These are phyloP conservation scores for Dascyllus trimaculatus DNA, from an alignment of 2,113 vertebrate genomes.

Conservation along the genomic window DNA sequence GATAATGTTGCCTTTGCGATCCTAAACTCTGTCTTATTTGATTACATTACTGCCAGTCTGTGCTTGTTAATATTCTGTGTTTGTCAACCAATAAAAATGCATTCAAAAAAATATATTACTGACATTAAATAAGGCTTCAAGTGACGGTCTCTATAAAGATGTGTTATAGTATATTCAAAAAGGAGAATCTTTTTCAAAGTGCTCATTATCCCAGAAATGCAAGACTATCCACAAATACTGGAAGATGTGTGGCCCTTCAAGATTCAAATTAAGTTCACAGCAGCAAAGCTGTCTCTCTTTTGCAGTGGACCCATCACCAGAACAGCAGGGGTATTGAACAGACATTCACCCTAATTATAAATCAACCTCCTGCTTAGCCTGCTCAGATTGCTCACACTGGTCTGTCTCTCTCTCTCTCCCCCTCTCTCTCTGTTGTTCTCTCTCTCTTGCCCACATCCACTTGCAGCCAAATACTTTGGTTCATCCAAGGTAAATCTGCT, in stretches of 20 bases:
- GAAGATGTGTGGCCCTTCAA: conserved; percentile 62
- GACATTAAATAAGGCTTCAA: not conserved
- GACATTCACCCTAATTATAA: conserved; percentile 79
- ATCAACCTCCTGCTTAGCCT: conserved; percentile 74
- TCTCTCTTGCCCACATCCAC: conserved; percentile 67
- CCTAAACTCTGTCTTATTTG: not conserved
- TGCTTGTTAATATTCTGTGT: not conserved
- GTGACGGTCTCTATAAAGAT: conserved; percentile 14
- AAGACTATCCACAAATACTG: conserved; percentile 41
- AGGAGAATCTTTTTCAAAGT: conserved; percentile 13
- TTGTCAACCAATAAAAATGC: not conserved
- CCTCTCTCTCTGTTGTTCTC: conserved; percentile 2
- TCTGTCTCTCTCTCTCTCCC: conserved; percentile 17
- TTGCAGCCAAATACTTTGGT: conserved; percentile 76
- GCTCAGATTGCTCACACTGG: conserved; percentile 59
- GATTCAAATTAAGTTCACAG: conserved; percentile 73
- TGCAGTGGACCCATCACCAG: conserved; percentile 72
- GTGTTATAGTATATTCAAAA: not conserved
- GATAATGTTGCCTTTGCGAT: not conserved
- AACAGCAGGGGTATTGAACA: conserved; percentile 74
- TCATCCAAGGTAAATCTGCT: conserved; percentile 79
- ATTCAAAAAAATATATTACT: not conserved
- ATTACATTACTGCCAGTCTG: not conserved
- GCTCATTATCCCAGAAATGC: conserved; percentile 40
- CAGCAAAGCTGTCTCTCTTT: conserved; percentile 62